Evolutionary conservation across 30 jellyfish, hydroid and myxozoan species (phyloP).

Genomic region (Aurelia sp.): DNA sequence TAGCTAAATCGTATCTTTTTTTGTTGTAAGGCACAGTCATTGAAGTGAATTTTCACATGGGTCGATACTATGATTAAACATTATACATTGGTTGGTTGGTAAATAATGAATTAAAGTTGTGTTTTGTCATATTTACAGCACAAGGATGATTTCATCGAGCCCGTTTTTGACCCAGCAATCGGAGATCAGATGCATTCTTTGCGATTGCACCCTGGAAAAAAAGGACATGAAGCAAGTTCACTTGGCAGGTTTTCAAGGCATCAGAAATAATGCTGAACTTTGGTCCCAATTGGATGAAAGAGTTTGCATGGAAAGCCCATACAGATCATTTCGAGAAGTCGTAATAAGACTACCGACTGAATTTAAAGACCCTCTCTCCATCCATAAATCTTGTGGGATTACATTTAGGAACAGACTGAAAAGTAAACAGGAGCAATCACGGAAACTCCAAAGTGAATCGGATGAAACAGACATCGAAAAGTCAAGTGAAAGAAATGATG

Average conservation of each 20-base stretch:
- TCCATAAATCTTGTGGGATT: conserved; percentile 51
- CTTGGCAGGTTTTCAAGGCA: conserved; percentile 42
- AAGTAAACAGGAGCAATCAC: conserved; percentile 42
- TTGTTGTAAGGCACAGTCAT: conserved; percentile 10
- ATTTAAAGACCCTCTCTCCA: too few species aligned
- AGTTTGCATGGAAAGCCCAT: too few species aligned
- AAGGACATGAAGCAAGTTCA: conserved; percentile 41
- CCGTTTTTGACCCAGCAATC: too few species aligned
- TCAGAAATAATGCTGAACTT: conserved; percentile 38
- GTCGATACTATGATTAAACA: conserved; percentile 22
- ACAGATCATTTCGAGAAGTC: too few species aligned
- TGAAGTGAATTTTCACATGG: conserved; percentile 2
- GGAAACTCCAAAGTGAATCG: conserved; percentile 55
- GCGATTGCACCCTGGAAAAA: conserved; percentile 34
- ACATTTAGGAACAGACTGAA: conserved; percentile 50
- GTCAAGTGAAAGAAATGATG: too few species aligned
- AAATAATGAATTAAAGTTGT: conserved; percentile 23
- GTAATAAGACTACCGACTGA: too few species aligned
- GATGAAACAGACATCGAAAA: too few species aligned
- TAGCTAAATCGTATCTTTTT: conserved; percentile 5
- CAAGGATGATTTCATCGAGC: too few species aligned
- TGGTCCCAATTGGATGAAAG: conserved; percentile 46
- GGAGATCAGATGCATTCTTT: conserved; percentile 28
- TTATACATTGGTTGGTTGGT: conserved; percentile 5
- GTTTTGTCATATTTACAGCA: too few species aligned